Evolutionary conservation across 1,140 invertebrate genomes (phyloP).

Genomic region (Araneus ventricosus): DNA sequence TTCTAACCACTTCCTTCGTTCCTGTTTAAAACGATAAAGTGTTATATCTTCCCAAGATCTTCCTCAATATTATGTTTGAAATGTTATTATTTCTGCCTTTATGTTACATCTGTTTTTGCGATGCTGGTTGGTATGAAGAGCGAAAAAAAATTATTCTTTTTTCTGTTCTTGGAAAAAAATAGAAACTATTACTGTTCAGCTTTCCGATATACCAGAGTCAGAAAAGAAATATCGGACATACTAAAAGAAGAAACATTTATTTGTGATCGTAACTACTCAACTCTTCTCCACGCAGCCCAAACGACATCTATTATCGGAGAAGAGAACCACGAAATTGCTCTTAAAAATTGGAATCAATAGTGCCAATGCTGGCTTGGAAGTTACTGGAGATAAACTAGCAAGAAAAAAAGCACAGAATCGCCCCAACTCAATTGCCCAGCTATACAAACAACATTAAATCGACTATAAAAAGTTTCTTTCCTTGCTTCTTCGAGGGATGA

Average conservation of each 20-base stretch:
- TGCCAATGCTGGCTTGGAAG: not conserved
- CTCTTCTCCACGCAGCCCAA: conserved; percentile 59
- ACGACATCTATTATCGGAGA: conserved; percentile 74
- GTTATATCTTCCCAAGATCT: not conserved
- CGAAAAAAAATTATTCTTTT: not conserved
- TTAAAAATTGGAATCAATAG: conserved; percentile 75
- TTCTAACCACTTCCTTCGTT: not conserved
- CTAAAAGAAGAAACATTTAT: conserved; percentile 71
- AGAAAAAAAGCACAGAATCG: not conserved
- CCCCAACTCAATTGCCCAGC: conserved; percentile 66
- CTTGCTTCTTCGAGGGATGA: not conserved
- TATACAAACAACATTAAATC: conserved; percentile 75
- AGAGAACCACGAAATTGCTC: conserved; percentile 73
- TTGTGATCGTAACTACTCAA: conserved; percentile 72
- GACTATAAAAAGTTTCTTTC: conserved; percentile 64
- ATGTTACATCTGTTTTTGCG: conserved; percentile 51
- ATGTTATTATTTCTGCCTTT: conserved; percentile 53
- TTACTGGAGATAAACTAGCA: not conserved
- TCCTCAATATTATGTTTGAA: conserved; percentile 48
- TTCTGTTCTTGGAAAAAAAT: not conserved
- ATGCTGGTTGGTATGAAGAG: not conserved
- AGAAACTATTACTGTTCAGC: conserved; percentile 45
- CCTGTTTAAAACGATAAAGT: conserved; percentile 49
- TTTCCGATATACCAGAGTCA: conserved; percentile 47
- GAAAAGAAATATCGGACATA: conserved; percentile 29